Percentiles rank a stretch among this genome's conserved stretches.
These are phyloP conservation scores for Aspidapion aeneum DNA, from an alignment of 2,888 invertebrate genomes.

Conservation along the genomic window DNA sequence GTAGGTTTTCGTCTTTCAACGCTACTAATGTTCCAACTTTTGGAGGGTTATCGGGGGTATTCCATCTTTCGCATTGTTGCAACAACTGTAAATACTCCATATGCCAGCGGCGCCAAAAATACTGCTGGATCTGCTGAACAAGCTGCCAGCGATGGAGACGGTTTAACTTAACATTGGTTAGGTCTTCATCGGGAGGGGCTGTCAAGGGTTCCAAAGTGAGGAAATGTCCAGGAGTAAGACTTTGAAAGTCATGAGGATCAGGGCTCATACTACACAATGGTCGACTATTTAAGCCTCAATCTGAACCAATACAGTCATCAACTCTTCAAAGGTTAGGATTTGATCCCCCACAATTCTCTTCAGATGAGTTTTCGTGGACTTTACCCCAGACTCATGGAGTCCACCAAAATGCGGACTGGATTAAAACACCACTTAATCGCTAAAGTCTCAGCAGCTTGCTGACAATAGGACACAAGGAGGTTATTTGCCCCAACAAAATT, in stretches of 20 bases:
- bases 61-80: background rate
- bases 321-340: no score
- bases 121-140: background rate
- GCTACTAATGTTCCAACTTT: background rate
- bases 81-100: background rate
- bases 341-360: no score
- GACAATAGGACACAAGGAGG: background rate
- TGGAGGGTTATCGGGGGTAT: background rate
- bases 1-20: background rate
- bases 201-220: background rate
- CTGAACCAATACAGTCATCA: no score
- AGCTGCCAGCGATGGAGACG: background rate
- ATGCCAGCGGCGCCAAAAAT: background rate
- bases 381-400: background rate
- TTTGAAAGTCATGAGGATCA: background rate
- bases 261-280: background rate
- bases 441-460: background rate
- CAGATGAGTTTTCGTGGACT: slow-evolving; percentile 1
- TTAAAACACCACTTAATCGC: slow-evolving; percentile 1
- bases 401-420: slow-evolving; percentile 3
- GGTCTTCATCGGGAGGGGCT: background rate
- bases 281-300: background rate
- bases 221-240: background rate
- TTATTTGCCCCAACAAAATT: background rate
- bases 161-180: background rate